Base-by-base conservation (phyloP, 1,140 invertebrate species). In the Drosophila melanica region DNA sequence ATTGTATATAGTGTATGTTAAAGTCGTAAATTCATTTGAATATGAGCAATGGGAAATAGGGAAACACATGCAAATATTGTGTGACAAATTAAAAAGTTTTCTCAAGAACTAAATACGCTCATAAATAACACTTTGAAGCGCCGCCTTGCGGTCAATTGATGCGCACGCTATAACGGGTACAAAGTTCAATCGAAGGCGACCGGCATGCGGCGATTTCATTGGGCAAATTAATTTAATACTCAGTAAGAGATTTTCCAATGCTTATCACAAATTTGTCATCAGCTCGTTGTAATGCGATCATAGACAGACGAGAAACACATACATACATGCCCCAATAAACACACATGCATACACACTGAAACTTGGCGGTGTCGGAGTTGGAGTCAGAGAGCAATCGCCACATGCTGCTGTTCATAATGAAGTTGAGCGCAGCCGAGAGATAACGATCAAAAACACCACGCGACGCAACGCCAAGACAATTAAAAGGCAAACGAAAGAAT, bases 241-340 rank as follows among this genome's bases (percentile, higher is more conserved):
- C 70, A 69, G 51, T 55, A 51, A 74, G 68, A 74, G 64, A 85
- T 74, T 84, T 70, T 47, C 70, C 58, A 71, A 39, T 55, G 79
- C 81, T 89, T 89, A 87, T 87, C 82, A 74, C 51, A 89, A 81
- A 87, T 87, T 87, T 87, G 82, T 87, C 84, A 87, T 87, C 82
- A 59, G 57, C 57, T 76, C 69, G 84, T 77, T 81, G 82, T 86
- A 87, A 86, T 72, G 58, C 74, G 67, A 70, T 70, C 71, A 39
- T 53, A 39, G 16, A 6, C 39, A 53, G 18, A 45, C 44, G 18
- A 45, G n/a, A 14, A 53, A 44, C 27, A 37, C 23, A 47, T 41
- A 37, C 23, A 47, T 41, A 47, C 55, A 55, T 27, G 20, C 50
- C 37, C 45, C 30, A 27, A 7, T 27, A 27, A 6, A 44, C 27